phyloP scores from a whole-genome alignment of 2,888 invertebrate species.

The Drosophila histrio region DNA sequence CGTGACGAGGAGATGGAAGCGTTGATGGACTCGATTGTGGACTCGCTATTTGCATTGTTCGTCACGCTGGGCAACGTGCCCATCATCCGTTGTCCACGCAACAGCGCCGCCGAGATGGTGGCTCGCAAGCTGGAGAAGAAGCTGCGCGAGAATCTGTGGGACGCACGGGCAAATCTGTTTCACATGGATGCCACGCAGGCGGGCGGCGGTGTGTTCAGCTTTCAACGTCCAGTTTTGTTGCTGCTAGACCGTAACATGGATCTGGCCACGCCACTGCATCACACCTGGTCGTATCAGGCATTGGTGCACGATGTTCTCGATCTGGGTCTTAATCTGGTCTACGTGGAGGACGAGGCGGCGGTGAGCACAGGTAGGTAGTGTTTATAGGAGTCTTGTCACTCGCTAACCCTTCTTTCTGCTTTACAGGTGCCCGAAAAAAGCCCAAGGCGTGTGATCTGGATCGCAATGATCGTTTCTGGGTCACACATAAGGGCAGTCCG shows the following conservation, averaged over 20 bases:
- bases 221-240: slow-evolving; percentile 96
- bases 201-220: slow-evolving; percentile 90
- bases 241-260: slow-evolving; percentile 97
- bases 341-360: slow-evolving; percentile 88
- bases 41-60: slow-evolving; percentile 98
- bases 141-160: slow-evolving; percentile 97
- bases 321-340: slow-evolving; percentile 92
- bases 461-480: slow-evolving; percentile 96
- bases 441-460: slow-evolving; percentile 96
- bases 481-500: slow-evolving; percentile 95
- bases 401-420: not conserved
- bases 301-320: slow-evolving; percentile 98
- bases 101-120: slow-evolving; percentile 99
- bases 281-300: slow-evolving; percentile 99
- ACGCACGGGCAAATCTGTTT: slow-evolving; percentile 98
- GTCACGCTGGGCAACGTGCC: slow-evolving; percentile 94
- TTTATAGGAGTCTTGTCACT: not conserved
- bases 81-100: slow-evolving; percentile 89
- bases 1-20: slow-evolving; percentile 97
- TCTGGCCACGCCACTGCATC: slow-evolving; percentile 98
- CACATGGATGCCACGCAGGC: slow-evolving; percentile 92
- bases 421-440: slow-evolving; percentile 89
- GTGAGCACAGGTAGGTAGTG: slow-evolving; percentile 73
- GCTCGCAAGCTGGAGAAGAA: slow-evolving; percentile 98
- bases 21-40: slow-evolving; percentile 97